Conservation (phyloP, 2,888 invertebrate genomes). For the Dasysyrphus albostriatus region DNA sequence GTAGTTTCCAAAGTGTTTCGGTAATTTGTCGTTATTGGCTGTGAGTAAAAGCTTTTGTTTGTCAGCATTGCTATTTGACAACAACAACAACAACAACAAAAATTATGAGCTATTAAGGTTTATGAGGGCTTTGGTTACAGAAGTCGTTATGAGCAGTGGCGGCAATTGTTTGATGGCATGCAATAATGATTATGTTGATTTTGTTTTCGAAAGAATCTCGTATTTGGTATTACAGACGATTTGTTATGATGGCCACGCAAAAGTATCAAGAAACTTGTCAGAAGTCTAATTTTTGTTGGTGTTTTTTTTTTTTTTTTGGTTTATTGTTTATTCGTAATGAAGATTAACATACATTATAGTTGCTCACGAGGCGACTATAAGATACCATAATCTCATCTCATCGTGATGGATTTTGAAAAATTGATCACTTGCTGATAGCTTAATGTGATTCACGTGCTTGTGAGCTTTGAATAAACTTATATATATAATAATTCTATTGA, state of each 20-base stretch:
- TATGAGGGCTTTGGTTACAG: background rate
- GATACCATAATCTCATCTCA: too few species aligned
- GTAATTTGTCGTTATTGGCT: slow-evolving; percentile 54
- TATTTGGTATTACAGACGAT: background rate
- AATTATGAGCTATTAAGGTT: background rate
- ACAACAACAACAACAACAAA: background rate
- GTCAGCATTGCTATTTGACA: background rate
- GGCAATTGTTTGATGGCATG: background rate
- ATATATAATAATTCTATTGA: too few species aligned
- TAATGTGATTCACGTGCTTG: too few species aligned
- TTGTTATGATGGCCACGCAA: background rate
- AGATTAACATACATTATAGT: too few species aligned
- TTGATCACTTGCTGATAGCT: too few species aligned
- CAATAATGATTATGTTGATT: slow-evolving; percentile 16
- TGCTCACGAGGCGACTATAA: too few species aligned
- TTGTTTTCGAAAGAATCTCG: background rate
- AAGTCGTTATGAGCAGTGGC: background rate
- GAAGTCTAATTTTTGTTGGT: background rate
- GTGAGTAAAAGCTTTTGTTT: slow-evolving; percentile 46
- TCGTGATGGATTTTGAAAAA: too few species aligned
- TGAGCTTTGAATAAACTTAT: too few species aligned
- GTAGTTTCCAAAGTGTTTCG: slow-evolving; percentile 49
- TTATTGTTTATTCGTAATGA: too few species aligned
- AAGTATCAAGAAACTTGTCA: background rate
- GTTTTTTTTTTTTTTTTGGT: too few species aligned